These are phyloP conservation scores for Drosophila miranda DNA, from an alignment of 1,140 invertebrate genomes.

Conservation along the genomic window DNA sequence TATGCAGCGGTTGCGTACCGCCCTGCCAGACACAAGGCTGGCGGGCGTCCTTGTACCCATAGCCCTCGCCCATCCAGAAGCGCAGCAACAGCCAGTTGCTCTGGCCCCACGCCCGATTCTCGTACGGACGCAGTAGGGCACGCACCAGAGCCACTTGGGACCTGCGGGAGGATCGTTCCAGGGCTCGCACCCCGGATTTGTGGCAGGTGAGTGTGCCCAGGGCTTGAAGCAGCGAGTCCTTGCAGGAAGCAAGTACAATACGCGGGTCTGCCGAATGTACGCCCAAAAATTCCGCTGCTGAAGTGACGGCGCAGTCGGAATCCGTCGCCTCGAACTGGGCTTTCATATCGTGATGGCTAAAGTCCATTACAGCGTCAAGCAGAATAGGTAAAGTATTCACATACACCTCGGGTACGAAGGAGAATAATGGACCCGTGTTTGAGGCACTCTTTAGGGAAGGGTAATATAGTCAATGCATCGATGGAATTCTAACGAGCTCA, in stretches of 20 bases:
- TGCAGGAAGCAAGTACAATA: conserved; percentile 89
- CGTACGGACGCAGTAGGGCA: conserved; percentile 89
- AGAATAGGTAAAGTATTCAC: conserved; percentile 83
- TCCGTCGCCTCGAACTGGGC: conserved; percentile 68
- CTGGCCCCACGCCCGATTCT: conserved; percentile 93
- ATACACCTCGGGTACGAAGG: conserved; percentile 92
- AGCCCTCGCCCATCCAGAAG: conserved; percentile 93
- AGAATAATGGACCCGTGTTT: conserved; percentile 86
- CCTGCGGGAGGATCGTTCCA: conserved; percentile 86
- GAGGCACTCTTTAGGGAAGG: conserved; percentile 80
- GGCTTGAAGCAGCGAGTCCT: conserved; percentile 90
- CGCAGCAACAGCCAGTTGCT: conserved; percentile 93
- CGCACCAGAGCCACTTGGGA: conserved; percentile 86
- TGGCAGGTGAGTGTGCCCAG: conserved; percentile 86
- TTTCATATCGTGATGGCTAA: conserved; percentile 81
- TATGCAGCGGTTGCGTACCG: conserved; percentile 58
- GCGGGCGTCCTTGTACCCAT: conserved; percentile 88
- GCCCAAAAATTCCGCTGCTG: conserved; percentile 89
- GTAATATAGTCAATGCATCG: not conserved
- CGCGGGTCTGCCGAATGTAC: conserved; percentile 89
- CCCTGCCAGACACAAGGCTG: conserved; percentile 79
- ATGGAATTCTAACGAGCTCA: conserved; percentile 6
- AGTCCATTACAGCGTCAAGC: conserved; percentile 87
- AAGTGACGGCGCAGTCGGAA: conserved; percentile 83
- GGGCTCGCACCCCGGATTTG: conserved; percentile 83